Base-by-base conservation (phyloP, 2,113 vertebrate genomes). In the Symphodus melops region DNA sequence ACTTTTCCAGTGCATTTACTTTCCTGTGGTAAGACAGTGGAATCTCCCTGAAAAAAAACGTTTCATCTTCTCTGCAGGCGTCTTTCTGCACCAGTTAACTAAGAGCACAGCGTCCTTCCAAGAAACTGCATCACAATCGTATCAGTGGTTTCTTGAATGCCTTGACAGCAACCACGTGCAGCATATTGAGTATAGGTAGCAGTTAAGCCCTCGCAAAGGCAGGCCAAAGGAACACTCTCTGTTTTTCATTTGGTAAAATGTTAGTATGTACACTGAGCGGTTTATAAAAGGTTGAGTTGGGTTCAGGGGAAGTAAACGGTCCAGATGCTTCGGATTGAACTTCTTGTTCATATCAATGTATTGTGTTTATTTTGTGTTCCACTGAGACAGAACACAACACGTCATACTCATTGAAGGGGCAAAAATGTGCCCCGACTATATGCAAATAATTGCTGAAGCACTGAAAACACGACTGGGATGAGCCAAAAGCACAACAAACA, bases 101-200 rank as follows among this genome's bases (percentile, higher is more conserved):
- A 77, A 68, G 81, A 87, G 86, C 81, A 81, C 16, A 0, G 19
- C 13, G 77, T 92, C 58, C 77, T 75, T 82, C 86, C 77, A 88
- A 89, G 58, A 53, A 56, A 70, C 49, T 53, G 60, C 20, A 20
- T 74, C 65, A 70, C 52, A 81, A 51, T 83, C 72, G 39, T 46
- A 77, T 79, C 52, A 41, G 72, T 75, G 67, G 62, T 77, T 79
- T 80, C 49, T 66, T 68, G 61, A 81, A 62, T 71, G 70, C 39
- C 80, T 19, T 39, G 19, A 81, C 37, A 63, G 66, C 16, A 39
- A 57, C 59, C 70, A 44, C 5, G 10, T 58, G 75, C 44, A 36
- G 61, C 65, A 69, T 42, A 57, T 57, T 64, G 59, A 78, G 36
- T 28, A 57, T 23, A 71, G 66, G 68, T 66, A 72, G 68, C 75